These are phyloP conservation scores for Gymnosoma rotundatum DNA, from an alignment of 2,888 invertebrate species.

Conservation along the genomic window DNA sequence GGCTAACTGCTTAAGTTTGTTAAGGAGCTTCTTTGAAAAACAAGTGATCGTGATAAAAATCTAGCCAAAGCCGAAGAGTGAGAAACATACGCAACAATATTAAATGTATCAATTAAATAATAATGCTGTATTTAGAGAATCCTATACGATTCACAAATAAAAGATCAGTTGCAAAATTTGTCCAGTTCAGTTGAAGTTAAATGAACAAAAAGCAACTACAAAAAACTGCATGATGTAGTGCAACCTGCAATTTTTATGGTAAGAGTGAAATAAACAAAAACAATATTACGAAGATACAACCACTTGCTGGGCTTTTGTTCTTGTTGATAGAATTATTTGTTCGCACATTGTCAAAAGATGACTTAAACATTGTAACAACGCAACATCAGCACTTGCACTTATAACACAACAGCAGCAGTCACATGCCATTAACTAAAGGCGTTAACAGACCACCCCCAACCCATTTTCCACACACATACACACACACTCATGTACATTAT, in stretches of 20 bases:
- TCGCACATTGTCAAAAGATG: conserved; percentile 76
- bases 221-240: conserved; percentile 28
- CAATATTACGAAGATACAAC: conserved; percentile 39
- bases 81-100: no score
- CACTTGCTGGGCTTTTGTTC: conserved; percentile 77
- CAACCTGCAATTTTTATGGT: conserved; percentile 12
- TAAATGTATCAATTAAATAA: no score
- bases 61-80: no score
- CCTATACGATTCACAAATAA: no score
- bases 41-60: no score
- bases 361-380: conserved; percentile 56
- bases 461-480: conserved; percentile 36
- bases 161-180: no score
- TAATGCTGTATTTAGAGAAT: no score
- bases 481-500: conserved; percentile 12
- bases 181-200: neutral
- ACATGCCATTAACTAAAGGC: conserved; percentile 65
- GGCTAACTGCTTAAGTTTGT: no score
- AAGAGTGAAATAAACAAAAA: conserved; percentile 20
- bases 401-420: conserved; percentile 51
- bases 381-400: conserved; percentile 40
- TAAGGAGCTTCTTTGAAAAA: no score
- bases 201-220: neutral
- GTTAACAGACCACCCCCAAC: conserved; percentile 61
- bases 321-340: conserved; percentile 81